Base-by-base conservation (phyloP, 2,888 invertebrate genomes). In the Cephus runcator region DNA sequence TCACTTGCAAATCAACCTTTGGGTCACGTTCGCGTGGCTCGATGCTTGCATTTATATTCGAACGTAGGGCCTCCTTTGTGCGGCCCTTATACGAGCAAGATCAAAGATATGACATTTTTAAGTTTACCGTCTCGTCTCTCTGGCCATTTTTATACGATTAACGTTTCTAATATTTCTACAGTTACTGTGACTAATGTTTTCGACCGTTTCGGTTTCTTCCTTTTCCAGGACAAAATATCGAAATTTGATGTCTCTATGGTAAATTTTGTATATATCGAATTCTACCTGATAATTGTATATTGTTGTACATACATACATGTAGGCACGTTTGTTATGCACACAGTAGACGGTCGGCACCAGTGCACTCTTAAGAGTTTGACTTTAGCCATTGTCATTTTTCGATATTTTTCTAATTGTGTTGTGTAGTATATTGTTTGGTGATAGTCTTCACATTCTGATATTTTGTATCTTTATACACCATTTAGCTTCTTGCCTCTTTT, bases 251-350 rank as follows among this genome's bases (percentile, higher is more conserved):
- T 40, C 79, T 80, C 68, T 79, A 79, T 82, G 77, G 78, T 40
- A 56, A 75, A 69, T 73, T 69, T 71, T 83, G 79, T 77, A 73
- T 69, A 80, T 78, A 35, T 78, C 75, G 68, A 79, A 81, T 76
- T 82, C 82, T 82, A 83, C 76, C 81, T 79, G 33, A 40, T 79
- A 77, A 77, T 73, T 73, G 75, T 82, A 81, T 83, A 78, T 69
- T 81, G 80, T 79, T 85, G 87, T 85, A 84, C 80, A 83, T 86
- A 83, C 79, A 80, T 77, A 83, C 79, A 80, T 77, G 69, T 76
- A 34, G 34, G 83, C 82, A 82, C 80, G 30, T 75, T 69, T 78
- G 73, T 78, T 73, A 34, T 23, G 34, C 74, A 34, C 74, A 12
- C n/a, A 34, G 34, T 73, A 35, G 35, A 73, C 9, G 4, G 1